These are phyloP conservation scores for Drosophila pseudotalamancana DNA, from an alignment of 2,888 invertebrate species.

Conservation along the genomic window DNA sequence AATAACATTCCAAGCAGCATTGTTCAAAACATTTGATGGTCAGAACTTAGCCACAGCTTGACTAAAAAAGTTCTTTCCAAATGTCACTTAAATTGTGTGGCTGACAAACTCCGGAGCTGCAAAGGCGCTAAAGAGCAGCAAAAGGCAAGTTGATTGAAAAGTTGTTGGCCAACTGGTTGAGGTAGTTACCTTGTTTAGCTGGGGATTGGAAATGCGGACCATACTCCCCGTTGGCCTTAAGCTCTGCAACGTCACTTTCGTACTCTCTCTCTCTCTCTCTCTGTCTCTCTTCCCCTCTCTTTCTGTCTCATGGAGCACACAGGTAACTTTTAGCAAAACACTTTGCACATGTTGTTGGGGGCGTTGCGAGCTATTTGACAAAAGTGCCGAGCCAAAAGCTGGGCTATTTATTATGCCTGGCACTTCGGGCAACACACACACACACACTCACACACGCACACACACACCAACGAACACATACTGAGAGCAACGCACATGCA, in stretches of 20 bases:
- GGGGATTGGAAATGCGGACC: not conserved
- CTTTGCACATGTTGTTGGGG: constrained; percentile 60
- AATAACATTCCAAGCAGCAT: not conserved
- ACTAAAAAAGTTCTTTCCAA: constrained; percentile 37
- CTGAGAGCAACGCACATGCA: constrained; percentile 14
- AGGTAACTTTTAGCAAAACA: constrained; percentile 63
- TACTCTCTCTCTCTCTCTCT: not conserved
- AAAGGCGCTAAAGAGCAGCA: constrained; percentile 32
- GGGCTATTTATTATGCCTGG: constrained; percentile 70
- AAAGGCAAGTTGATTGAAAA: constrained; percentile 66
- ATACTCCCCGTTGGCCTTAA: constrained; percentile 15
- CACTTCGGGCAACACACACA: constrained; percentile 33
- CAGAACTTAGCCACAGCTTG: constrained; percentile 11
- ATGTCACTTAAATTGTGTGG: constrained; percentile 37
- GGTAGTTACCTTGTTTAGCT: constrained; percentile 10
- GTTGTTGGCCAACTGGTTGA: constrained; percentile 42
- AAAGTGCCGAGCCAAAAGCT: constrained; percentile 72
- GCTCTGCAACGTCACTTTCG: constrained; percentile 18
- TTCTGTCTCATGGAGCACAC: constrained; percentile 17
- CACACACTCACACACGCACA: constrained; percentile 19
- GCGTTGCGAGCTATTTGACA: constrained; percentile 65
- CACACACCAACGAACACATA: constrained; percentile 3
- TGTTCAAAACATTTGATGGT: no score
- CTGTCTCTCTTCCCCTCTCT: not conserved
- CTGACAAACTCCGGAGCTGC: constrained; percentile 34